phyloP scores from a whole-genome alignment of 2,113 vertebrate species.

The Ochotona princeps region DNA sequence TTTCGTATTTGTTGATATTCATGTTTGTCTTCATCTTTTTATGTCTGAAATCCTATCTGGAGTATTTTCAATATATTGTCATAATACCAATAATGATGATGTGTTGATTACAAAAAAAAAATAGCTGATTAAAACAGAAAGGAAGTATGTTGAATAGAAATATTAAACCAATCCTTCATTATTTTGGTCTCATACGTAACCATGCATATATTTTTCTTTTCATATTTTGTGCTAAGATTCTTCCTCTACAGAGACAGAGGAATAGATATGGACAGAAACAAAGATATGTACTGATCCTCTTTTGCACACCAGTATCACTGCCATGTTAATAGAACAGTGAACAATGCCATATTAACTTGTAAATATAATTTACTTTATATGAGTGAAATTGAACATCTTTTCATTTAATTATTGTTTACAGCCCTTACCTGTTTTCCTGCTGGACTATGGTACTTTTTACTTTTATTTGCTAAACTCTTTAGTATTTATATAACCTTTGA shows the following conservation, averaged over 20 bases:
- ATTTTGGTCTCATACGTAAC: not conserved
- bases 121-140: not conserved
- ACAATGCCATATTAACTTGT: not conserved
- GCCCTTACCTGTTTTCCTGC: too few relatives aligned
- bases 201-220: constrained; percentile 6
- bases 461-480: too few relatives aligned
- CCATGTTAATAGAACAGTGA: not conserved
- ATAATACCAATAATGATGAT: not conserved
- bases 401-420: too few relatives aligned
- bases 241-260: not conserved
- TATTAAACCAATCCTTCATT: not conserved
- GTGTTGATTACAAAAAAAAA: not conserved
- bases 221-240: constrained; percentile 1
- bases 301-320: not conserved
- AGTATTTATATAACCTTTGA: too few relatives aligned
- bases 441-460: too few relatives aligned
- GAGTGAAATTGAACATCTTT: too few relatives aligned
- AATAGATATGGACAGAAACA: not conserved
- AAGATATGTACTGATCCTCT: not conserved
- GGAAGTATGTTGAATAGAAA: not conserved
- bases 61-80: not conserved
- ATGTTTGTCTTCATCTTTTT: not conserved
- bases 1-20: constrained; percentile 16
- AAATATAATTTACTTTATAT: not conserved
- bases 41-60: not conserved